Base-by-base conservation (phyloP, 2,113 vertebrate genomes). In the Spea multiplicata region DNA sequence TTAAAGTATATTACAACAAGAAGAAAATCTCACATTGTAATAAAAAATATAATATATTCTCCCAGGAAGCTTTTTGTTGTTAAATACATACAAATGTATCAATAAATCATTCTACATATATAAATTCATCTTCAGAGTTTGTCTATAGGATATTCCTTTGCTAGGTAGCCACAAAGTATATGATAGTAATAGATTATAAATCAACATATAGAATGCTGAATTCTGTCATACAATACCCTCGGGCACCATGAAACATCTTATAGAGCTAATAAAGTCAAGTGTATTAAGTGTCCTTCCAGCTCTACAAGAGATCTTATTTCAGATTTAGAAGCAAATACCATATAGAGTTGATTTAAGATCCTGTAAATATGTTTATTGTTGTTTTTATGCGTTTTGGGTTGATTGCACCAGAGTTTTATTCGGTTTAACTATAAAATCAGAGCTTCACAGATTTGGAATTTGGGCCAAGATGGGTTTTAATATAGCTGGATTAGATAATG, bases 81-180 rank as follows among this genome's bases (percentile, higher is more conserved):
- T 12, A 44, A 76, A 77, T 62, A 77, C 66, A 70, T 62, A 62
- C 70, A 71, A 62, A 66, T 69, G 55, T 77, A 44, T 9, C 8
- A 66, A 46, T 49, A 61, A 5, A 61, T 62, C 75, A 62, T 62
- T 13, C 45, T 3, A 49, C 53, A 30, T 30, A 30, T 30, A 30
- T 30, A n/a, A n/a, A n/a, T n/a, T n/a, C n/a, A n/a, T 30, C 30
- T 30, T 30, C 30, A 30, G 1, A 30, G 30, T 30, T 30, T 30
- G 30, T 30, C 30, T 30, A 30, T 30, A 30, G 2, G 50, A 69
- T 47, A 57, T 53, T 62, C 71, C 6, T 10, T 70, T 53, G 52
- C 67, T 6, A 46, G 44, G 67, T 16, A 71, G 45, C n/a, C n/a
- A n/a, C n/a, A 57, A 76, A 65, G 48, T n/a, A 67, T n/a, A 16